phyloP scores from a whole-genome alignment of 2,113 vertebrate genomes.

The Grammomys surdaster region DNA sequence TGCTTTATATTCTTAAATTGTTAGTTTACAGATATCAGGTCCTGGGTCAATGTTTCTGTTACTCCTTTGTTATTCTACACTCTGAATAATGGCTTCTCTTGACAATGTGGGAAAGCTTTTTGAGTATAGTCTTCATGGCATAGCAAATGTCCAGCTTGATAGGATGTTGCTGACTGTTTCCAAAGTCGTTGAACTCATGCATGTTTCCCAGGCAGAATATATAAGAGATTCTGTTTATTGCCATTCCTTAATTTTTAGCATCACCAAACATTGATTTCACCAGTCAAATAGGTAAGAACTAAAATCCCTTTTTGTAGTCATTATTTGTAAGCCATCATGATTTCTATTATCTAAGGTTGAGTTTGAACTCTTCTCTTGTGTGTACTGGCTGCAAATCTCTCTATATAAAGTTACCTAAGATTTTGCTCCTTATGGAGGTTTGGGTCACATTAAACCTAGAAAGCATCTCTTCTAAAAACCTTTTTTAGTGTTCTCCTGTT shows the following conservation, averaged over 20 bases:
- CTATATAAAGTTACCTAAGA: neutral
- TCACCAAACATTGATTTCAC: neutral
- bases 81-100: neutral
- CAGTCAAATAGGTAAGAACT: neutral
- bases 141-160: neutral
- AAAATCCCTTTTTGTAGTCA: rapidly evolving
- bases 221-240: neutral
- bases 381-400: neutral
- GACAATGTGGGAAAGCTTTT: neutral
- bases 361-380: neutral
- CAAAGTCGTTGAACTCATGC: neutral
- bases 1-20: neutral
- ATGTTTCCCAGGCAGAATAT: neutral
- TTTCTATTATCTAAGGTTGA: neutral
- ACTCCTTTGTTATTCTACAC: neutral
- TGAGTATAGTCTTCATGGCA: neutral
- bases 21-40: neutral
- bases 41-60: neutral
- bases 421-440: neutral
- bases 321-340: neutral
- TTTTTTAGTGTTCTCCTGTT: neutral
- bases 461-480: neutral
- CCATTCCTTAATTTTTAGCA: neutral
- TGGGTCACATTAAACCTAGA: neutral
- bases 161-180: neutral